Base-by-base conservation (phyloP, 2,797 vertebrate genomes). In the Lophura swinhoii region DNA sequence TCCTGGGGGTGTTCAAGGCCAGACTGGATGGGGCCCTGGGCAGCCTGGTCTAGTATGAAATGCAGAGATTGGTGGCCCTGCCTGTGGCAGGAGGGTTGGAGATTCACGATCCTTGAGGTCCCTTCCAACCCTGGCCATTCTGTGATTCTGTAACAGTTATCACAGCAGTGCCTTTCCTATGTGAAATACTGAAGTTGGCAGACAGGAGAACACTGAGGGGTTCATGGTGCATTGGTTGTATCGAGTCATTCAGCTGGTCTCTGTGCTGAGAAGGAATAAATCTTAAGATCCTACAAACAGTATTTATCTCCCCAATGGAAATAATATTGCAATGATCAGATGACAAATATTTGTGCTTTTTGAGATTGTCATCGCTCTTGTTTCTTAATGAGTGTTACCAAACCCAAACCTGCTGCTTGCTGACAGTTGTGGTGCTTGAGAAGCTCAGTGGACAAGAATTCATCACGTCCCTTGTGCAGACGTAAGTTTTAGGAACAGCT, bases 91-190 rank as follows among this genome's bases (percentile, higher is more conserved):
- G 43, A 14, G 18, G 43, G 9, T 44, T 44, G 18, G 43, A 44
- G 17, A 20, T 18, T 44, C 43, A 9, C 2, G 18, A 44, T 18
- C 43, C 18, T 44, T 44, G 43, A 44, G 43, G 43, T 44, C 17
- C 17, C 43, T 44, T 44, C 43, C 43, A 44, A 44, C 43, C 43
- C 43, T 44, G 43, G 43, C 17, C 17, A 44, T 44, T 20, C 43
- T 44, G 43, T 44, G 9, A 44, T 44, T 44, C 43, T 44, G 43
- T 44, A 18, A 44, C 43, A 88, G 22, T 56, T 46, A 33, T 31
- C 7, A 1, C 17, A 10, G n/a, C 8, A 10, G 8, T 6, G 0
- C 51, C 43, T 85, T 69, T 9, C 39, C 16, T 16, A 3, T 9
- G 35, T 31, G 72, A 48, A 41, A 14, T 59, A 63, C 59, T 16